A percentile compares a stretch with the other conserved stretches of the same genome.
Conservation (phyloP, 1,140 invertebrate genomes). For the Zaprionus taronus region DNA sequence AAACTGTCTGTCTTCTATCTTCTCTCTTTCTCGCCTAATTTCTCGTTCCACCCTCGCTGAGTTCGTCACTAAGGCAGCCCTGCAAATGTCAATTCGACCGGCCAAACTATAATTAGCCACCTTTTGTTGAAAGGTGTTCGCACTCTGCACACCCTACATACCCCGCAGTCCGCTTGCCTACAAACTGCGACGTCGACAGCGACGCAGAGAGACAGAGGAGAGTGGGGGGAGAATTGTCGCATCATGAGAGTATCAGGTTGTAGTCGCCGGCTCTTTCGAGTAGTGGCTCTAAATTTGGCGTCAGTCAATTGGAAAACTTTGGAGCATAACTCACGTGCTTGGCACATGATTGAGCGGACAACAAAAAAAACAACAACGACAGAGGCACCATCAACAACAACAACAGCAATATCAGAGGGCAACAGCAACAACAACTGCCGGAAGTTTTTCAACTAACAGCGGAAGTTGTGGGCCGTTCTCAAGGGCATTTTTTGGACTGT, state of each 20-base stretch:
- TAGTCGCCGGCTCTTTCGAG: not conserved
- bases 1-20: not conserved
- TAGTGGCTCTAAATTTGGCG: conserved; percentile 58
- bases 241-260: conserved; percentile 3
- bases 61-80: conserved; percentile 37
- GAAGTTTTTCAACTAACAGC: conserved; percentile 61
- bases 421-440: conserved; percentile 53
- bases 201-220: not conserved
- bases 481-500: conserved; percentile 57
- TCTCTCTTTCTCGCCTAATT: not conserved
- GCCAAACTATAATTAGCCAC: conserved; percentile 69
- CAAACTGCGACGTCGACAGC: not conserved
- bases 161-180: not conserved
- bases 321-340: conserved; percentile 69
- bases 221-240: not conserved
- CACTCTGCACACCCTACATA: not conserved
- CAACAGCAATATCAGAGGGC: conserved; percentile 11
- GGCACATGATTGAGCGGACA: conserved; percentile 45
- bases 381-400: conserved; percentile 4
- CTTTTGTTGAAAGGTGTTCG: conserved; percentile 57
- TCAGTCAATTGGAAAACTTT: conserved; percentile 61
- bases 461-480: conserved; percentile 70
- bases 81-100: conserved; percentile 69
- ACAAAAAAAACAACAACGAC: not conserved
- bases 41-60: conserved; percentile 21